Conservation (phyloP, 30 jellyfish, hydroid and myxozoan species). For the Cassiopea xamachana region DNA sequence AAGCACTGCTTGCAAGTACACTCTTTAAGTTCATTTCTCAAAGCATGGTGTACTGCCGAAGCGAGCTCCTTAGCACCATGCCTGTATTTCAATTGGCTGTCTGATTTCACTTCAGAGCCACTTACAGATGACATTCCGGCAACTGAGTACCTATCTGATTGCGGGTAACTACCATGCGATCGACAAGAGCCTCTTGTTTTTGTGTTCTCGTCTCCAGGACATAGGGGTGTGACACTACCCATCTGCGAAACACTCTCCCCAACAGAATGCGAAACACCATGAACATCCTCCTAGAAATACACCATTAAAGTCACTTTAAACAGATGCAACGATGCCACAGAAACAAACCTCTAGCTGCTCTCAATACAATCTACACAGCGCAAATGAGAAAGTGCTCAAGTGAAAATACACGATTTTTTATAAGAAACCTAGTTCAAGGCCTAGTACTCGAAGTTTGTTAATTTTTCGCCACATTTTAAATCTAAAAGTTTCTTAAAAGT, state of each 20-base stretch:
- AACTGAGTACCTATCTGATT: conserved; percentile 87
- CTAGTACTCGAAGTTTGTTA: too few species aligned
- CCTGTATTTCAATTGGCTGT: conserved; percentile 71
- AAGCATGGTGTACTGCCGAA: conserved; percentile 92
- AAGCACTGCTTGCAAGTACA: conserved; percentile 81
- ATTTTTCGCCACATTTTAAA: too few species aligned
- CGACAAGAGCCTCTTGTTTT: conserved; percentile 21
- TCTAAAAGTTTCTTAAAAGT: too few species aligned
- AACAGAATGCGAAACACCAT: background rate
- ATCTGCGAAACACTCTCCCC: conserved; percentile 28
- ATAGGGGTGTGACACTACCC: background rate
- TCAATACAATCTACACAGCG: too few species aligned
- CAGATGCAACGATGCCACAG: background rate
- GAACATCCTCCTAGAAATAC: conserved; percentile 6
- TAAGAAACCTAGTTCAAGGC: too few species aligned
- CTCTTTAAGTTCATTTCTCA: conserved; percentile 85
- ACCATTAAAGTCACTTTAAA: background rate
- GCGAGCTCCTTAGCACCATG: conserved; percentile 95
- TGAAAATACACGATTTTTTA: too few species aligned
- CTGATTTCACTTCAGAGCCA: conserved; percentile 86
- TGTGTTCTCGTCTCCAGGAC: conserved; percentile 16
- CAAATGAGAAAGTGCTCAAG: too few species aligned
- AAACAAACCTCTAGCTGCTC: too few species aligned
- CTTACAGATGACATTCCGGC: conserved; percentile 96
- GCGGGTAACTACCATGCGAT: conserved; percentile 73